A percentile compares a stretch with the other conserved stretches of the same genome.
Evolutionary conservation across 2,888 invertebrate genomes (phyloP).

Genomic region (Augiades crinisus): DNA sequence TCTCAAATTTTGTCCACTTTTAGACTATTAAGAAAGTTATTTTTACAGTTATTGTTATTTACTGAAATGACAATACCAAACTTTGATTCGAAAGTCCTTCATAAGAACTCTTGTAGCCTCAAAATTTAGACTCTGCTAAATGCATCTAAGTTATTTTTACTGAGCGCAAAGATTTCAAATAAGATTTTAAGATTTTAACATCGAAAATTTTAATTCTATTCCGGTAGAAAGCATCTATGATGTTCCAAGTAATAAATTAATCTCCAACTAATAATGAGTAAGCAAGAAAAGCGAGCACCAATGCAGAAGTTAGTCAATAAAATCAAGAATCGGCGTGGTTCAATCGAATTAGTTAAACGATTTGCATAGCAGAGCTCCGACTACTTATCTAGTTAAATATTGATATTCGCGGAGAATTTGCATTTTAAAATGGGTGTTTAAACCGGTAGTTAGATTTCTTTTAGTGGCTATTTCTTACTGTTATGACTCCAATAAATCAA

Average conservation of each 20-base stretch:
- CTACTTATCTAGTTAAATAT: conserved; percentile 14
- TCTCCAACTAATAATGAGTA: neutral
- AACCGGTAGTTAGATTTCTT: neutral
- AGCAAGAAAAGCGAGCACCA: conserved; percentile 4
- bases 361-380: conserved; percentile 17
- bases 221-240: neutral
- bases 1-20: no score
- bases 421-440: neutral
- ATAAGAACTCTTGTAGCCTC: no score
- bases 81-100: no score
- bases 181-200: no score
- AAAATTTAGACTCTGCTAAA: no score
- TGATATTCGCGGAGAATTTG: conserved; percentile 5
- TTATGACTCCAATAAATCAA: no score
- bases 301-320: conserved; percentile 19
- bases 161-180: no score
- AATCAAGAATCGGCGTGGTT: conserved; percentile 8
- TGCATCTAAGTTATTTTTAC: no score
- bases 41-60: no score
- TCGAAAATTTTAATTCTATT: neutral
- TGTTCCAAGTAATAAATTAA: conserved; percentile 4
- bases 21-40: no score
- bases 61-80: no score
- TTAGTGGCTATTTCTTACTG: neutral
- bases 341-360: conserved; percentile 24